Evolutionary conservation across 2,888 invertebrate genomes (phyloP).

Genomic region (Drosophila koepferae): DNA sequence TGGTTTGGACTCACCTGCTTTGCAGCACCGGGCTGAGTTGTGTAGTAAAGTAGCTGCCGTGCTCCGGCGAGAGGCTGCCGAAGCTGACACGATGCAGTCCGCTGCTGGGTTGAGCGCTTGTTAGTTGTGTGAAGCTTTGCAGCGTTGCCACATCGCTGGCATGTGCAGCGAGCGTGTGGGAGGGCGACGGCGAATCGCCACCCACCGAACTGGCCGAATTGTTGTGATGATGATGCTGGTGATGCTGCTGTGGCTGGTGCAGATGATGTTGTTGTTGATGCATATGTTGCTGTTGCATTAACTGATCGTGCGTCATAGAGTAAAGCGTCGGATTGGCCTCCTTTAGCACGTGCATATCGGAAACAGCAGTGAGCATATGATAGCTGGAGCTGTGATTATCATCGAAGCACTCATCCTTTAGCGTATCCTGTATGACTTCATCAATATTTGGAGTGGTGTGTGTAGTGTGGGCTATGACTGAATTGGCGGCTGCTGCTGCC

Average conservation of each 20-base stretch:
- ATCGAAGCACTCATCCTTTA: conserved; percentile 84
- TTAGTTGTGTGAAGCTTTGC: conserved; percentile 84
- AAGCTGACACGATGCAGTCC: conserved; percentile 78
- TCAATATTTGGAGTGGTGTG: conserved; percentile 80
- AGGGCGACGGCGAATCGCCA: conserved; percentile 83
- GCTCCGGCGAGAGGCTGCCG: conserved; percentile 81
- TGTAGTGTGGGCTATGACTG: conserved; percentile 57
- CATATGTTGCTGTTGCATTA: conserved; percentile 57
- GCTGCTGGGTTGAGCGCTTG: conserved; percentile 72
- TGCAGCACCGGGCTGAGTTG: conserved; percentile 81
- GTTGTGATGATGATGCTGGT: conserved; percentile 71
- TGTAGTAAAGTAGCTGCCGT: conserved; percentile 75
- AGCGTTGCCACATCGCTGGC: conserved; percentile 73
- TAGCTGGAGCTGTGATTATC: conserved; percentile 82
- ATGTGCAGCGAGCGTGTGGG: conserved; percentile 68
- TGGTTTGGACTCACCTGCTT: conserved; percentile 76
- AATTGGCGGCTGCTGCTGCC: conserved; percentile 64
- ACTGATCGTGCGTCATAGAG: conserved; percentile 66
- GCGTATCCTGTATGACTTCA: conserved; percentile 85
- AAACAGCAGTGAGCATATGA: conserved; percentile 82
- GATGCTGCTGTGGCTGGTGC: conserved; percentile 54
- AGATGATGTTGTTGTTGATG: conserved; percentile 42
- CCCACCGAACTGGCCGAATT: conserved; percentile 83
- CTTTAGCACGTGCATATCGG: conserved; percentile 82
- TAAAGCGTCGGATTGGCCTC: conserved; percentile 74